phyloP scores from a whole-genome alignment of 1,140 invertebrate species.

The Drosophila insularis region DNA sequence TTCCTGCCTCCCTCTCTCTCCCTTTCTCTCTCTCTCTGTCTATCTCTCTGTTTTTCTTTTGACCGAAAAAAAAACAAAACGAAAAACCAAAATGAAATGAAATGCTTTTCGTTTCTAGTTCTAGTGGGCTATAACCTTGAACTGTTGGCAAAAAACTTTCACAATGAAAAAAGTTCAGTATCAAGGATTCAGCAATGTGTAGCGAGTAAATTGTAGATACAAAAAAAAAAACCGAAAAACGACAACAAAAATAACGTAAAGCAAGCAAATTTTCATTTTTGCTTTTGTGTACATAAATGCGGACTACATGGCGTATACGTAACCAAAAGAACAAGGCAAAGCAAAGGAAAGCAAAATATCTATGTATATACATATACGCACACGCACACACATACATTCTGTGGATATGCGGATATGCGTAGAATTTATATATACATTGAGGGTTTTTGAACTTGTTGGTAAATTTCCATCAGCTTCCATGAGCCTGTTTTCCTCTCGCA shows the following conservation, averaged over 20 bases:
- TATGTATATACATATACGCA: neutral
- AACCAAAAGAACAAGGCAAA: slow-evolving; percentile 43
- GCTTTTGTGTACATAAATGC: slow-evolving; percentile 38
- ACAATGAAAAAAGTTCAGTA: slow-evolving; percentile 80
- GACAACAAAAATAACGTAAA: slow-evolving; percentile 1
- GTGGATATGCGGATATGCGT: slow-evolving; percentile 39
- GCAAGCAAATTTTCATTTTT: slow-evolving; percentile 55
- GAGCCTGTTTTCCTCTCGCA: slow-evolving; percentile 42
- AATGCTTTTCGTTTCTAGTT: slow-evolving; percentile 1
- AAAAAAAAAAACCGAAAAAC: neutral
- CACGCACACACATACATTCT: no score
- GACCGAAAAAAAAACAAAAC: neutral
- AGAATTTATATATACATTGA: slow-evolving; percentile 13
- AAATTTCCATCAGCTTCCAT: slow-evolving; percentile 53
- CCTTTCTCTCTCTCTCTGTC: neutral
- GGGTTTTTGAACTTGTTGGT: slow-evolving; percentile 59
- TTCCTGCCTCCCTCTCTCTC: neutral
- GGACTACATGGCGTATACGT: slow-evolving; percentile 72
- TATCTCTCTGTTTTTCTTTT: neutral
- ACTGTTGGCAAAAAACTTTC: slow-evolving; percentile 76
- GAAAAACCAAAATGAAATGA: slow-evolving; percentile 8
- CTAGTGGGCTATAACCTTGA: slow-evolving; percentile 55
- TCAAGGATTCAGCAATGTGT: slow-evolving; percentile 70
- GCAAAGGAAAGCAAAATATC: slow-evolving; percentile 36
- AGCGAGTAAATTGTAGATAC: slow-evolving; percentile 44